These are phyloP conservation scores for Hymenopus coronatus DNA, from an alignment of 2,888 invertebrate genomes.

Conservation along the genomic window DNA sequence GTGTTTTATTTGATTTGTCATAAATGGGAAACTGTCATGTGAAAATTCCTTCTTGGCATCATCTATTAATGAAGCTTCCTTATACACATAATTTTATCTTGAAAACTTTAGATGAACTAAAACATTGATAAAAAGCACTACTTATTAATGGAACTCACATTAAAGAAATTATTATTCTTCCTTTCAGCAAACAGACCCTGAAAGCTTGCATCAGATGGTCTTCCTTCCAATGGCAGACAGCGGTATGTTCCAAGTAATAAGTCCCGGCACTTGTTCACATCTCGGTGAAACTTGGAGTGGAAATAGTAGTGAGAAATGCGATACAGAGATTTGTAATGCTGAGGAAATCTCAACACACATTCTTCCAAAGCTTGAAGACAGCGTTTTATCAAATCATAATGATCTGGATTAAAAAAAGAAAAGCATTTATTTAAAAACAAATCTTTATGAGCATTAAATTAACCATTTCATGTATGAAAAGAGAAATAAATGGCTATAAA, in stretches of 20 bases:
- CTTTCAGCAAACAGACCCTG: constrained; percentile 83
- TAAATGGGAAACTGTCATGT: no score
- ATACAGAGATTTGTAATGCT: constrained; percentile 91
- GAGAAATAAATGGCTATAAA: not conserved
- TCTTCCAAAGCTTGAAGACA: constrained; percentile 79
- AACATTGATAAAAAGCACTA: no score
- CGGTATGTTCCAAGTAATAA: constrained; percentile 67
- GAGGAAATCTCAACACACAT: constrained; percentile 80
- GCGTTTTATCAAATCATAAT: constrained; percentile 49
- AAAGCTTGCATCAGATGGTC: constrained; percentile 55
- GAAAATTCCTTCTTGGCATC: no score
- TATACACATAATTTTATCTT: no score
- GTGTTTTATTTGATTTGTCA: no score
- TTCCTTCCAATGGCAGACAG: constrained; percentile 38
- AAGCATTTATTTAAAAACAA: not conserved
- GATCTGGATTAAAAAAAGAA: constrained; percentile 38
- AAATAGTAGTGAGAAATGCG: constrained; percentile 81
- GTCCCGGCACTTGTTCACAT: constrained; percentile 67
- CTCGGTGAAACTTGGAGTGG: constrained; percentile 65
- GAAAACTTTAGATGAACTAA: no score
- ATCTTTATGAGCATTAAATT: not conserved
- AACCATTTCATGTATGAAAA: not conserved
- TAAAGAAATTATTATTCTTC: constrained; percentile 83
- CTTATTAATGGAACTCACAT: constrained; percentile 55
- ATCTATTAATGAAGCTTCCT: no score